Evolutionary conservation across 2,888 invertebrate species (phyloP), one percentile per base, ranked within the genome.

Genomic region (Nemurella pictetii): DNA sequence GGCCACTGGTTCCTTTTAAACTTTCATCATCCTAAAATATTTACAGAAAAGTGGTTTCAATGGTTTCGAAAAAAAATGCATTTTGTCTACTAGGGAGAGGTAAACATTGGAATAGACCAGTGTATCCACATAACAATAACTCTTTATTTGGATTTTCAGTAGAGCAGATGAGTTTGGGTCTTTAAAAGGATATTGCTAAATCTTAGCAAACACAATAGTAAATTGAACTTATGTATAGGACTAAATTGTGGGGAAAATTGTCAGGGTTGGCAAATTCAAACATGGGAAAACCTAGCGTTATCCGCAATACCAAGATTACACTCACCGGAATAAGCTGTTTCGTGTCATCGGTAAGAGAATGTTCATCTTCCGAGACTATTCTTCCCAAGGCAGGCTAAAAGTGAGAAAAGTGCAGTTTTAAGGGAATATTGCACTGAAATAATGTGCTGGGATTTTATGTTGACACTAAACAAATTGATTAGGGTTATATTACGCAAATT

Each of bases 1-100:
- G 90, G 86, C 95, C 85, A 81, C 78, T 85, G 29, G 83, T 83
- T 30, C 32, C 73, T 36, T 84, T 83, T 20, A 74, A 82, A 73
- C 73, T 32, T 83, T 83, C 85, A 15, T 85, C 80, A 77, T 28
- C 55, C 82, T 82, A 72, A 20, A 28, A 72, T 72, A 82, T 25
- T 32, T 15, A 30, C 20, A n/a, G 15, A 28, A 74, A 73, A 26
- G 15, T 2, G 36, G n/a, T 72, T 30, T 25, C 30, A 80, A 29
- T 83, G 7, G 26, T 35, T 35, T 26, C 32, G n/a, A n/a, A 36
- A 83, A n/a, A 27, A 80, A 25, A 78, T 0, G 26, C 25, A 55
- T 28, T 29, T 26, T 20, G 15, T 9, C 4, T 82, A 15, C n/a
- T 7, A 74, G 74, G 25, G 25, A 12, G 12, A 74, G 25, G 55